phyloP scores from a whole-genome alignment of 2,888 invertebrate species.

The Caenorhabditis imperialis region DNA sequence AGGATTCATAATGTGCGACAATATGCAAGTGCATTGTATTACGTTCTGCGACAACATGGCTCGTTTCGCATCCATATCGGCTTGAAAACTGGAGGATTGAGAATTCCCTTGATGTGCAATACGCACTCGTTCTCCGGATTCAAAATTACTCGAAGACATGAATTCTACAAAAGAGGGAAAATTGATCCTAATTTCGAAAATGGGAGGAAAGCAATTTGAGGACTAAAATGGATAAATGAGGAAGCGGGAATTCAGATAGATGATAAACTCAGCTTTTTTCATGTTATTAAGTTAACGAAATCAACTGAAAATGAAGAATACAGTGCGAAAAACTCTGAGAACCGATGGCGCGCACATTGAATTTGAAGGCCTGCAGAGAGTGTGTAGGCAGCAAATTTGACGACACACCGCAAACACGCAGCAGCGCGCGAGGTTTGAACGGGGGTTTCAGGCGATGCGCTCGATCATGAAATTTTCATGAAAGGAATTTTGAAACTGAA shows the following conservation, averaged over 20 bases:
- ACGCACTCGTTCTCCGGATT: slow-evolving; percentile 46
- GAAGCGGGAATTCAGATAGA: neutral
- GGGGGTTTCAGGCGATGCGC: too few species aligned
- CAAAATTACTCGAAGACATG: slow-evolving; percentile 54
- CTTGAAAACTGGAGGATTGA: slow-evolving; percentile 36
- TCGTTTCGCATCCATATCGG: slow-evolving; percentile 47
- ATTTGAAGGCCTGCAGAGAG: neutral
- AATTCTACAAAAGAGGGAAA: neutral
- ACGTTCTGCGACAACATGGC: slow-evolving; percentile 32
- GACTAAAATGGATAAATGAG: neutral
- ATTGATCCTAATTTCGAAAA: neutral
- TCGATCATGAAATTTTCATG: too few species aligned
- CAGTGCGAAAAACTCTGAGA: slow-evolving; percentile 18
- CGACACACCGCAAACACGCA: slow-evolving; percentile 21
- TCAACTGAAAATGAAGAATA: neutral
- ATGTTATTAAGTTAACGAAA: too few species aligned
- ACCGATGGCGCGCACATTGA: slow-evolving; percentile 11
- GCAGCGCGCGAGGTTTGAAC: neutral
- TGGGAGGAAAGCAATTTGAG: neutral
- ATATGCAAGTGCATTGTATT: neutral
- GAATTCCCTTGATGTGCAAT: slow-evolving; percentile 43
- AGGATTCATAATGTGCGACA: neutral
- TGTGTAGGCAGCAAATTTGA: slow-evolving; percentile 14
- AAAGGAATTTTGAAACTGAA: neutral
- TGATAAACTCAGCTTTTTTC: neutral